Conservation (phyloP, 2,797 vertebrate species). For the Tenualosa ilisha region DNA sequence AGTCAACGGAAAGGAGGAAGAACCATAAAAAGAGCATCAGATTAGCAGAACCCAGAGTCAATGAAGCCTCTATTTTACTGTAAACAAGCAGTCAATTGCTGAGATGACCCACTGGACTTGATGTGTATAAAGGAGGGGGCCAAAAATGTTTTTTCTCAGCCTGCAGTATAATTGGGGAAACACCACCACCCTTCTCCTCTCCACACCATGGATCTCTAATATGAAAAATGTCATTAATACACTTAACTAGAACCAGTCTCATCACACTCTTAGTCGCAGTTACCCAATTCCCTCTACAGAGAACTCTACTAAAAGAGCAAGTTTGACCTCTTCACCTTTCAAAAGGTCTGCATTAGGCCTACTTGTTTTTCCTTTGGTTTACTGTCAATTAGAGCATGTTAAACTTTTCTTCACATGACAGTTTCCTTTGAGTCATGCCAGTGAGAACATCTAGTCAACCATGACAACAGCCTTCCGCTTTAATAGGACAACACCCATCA, state of each 20-base stretch:
- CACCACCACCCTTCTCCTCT: background rate
- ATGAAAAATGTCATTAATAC: no score
- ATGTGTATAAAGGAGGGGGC: background rate
- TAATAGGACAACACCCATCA: background rate
- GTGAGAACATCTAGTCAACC: slow-evolving; percentile 1
- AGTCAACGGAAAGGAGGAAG: background rate
- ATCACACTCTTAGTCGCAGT: background rate
- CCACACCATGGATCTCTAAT: background rate
- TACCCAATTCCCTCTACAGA: background rate
- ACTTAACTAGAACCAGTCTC: background rate
- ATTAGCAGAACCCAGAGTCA: background rate
- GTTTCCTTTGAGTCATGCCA: background rate
- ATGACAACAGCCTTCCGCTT: background rate
- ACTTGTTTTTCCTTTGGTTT: background rate
- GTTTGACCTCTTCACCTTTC: background rate
- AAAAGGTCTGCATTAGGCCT: background rate
- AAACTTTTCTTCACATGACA: background rate
- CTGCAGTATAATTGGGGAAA: background rate
- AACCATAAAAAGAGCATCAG: background rate
- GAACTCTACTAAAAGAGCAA: background rate
- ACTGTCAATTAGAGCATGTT: background rate
- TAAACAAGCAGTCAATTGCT: background rate
- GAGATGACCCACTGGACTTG: background rate
- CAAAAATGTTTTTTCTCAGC: background rate
- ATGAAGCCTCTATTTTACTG: background rate